Percentiles rank a stretch among this genome's conserved stretches.
Evolutionary conservation across 2,113 vertebrate species (phyloP).

Genomic region (Polyodon spathula): DNA sequence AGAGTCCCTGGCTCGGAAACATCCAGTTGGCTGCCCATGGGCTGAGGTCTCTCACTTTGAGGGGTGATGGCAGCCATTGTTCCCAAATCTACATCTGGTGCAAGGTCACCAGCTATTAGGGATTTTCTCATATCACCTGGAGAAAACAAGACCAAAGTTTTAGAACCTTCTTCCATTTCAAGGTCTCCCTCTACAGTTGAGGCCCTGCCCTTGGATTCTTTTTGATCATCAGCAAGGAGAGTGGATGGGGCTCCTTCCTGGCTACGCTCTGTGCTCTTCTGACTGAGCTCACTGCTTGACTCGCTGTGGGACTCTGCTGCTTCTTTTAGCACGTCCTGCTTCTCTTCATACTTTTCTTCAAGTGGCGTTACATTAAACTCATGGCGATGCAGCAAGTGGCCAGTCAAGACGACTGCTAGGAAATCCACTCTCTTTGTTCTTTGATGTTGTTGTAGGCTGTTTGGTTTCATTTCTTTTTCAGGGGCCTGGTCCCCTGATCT

Average conservation of each 20-base stretch:
- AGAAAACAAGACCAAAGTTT: constrained; percentile 89
- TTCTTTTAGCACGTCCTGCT: constrained; percentile 50
- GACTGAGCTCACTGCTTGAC: constrained; percentile 79
- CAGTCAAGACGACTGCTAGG: constrained; percentile 70
- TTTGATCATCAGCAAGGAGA: constrained; percentile 80
- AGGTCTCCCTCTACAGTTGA: constrained; percentile 77
- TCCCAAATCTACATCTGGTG: constrained; percentile 67
- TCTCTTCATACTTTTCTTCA: constrained; percentile 44
- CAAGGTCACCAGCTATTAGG: constrained; percentile 60
- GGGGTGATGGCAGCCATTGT: constrained; percentile 60
- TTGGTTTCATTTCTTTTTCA: constrained; percentile 65
- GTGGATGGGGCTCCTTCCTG: constrained; percentile 87
- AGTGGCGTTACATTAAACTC: constrained; percentile 27
- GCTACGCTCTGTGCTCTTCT: constrained; percentile 78
- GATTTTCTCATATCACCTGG: constrained; percentile 90
- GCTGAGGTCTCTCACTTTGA: constrained; percentile 63
- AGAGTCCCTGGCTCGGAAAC: constrained; percentile 72
- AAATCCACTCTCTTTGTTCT: constrained; percentile 78
- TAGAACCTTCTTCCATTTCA: constrained; percentile 86
- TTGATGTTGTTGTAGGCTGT: constrained; percentile 61
- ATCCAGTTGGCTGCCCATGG: constrained; percentile 63
- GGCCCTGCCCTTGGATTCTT: constrained; percentile 61
- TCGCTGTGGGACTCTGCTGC: constrained; percentile 64
- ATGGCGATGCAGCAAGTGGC: constrained; percentile 48
- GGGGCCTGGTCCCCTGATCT: constrained; percentile 64